Evolutionary conservation across 1,140 invertebrate genomes (phyloP).

Genomic region (Zaprionus vittiger): DNA sequence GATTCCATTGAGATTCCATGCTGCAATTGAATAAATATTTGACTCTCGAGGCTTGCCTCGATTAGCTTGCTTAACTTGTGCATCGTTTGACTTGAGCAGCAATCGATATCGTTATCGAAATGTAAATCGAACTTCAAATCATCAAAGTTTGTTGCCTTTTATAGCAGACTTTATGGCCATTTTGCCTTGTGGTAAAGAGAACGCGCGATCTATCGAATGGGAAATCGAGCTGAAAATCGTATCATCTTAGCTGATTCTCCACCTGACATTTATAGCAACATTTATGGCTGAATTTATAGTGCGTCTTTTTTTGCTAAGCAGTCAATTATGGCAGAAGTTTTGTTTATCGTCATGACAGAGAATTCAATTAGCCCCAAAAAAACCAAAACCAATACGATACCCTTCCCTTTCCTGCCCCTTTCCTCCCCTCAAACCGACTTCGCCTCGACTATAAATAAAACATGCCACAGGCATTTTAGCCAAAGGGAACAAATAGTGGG

Average conservation of each 20-base stretch:
- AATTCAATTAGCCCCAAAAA: constrained; percentile 55
- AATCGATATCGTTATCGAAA: not conserved
- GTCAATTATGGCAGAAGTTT: constrained; percentile 10
- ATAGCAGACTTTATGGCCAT: not conserved
- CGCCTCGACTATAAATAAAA: constrained; percentile 67
- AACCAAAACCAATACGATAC: constrained; percentile 9
- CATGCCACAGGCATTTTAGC: constrained; percentile 46
- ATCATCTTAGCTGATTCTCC: not conserved
- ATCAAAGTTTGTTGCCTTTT: not conserved
- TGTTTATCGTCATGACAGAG: constrained; percentile 51
- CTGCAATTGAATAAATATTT: constrained; percentile 1
- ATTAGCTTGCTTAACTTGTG: not conserved
- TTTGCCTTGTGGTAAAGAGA: not conserved
- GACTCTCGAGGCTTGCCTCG: not conserved
- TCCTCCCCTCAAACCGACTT: too few relatives aligned
- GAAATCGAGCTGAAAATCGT: not conserved
- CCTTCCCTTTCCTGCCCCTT: not conserved
- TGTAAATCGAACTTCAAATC: too few relatives aligned
- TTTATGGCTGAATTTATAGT: not conserved
- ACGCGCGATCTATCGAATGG: not conserved
- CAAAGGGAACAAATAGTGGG: not conserved
- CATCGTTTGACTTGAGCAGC: not conserved
- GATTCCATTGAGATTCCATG: constrained; percentile 18
- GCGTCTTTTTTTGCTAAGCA: not conserved
- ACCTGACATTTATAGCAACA: not conserved